Evolutionary conservation across 2,113 vertebrate species (phyloP), one percentile per base, ranked within the genome.

Genomic region (Pelecanoides urinatrix): DNA sequence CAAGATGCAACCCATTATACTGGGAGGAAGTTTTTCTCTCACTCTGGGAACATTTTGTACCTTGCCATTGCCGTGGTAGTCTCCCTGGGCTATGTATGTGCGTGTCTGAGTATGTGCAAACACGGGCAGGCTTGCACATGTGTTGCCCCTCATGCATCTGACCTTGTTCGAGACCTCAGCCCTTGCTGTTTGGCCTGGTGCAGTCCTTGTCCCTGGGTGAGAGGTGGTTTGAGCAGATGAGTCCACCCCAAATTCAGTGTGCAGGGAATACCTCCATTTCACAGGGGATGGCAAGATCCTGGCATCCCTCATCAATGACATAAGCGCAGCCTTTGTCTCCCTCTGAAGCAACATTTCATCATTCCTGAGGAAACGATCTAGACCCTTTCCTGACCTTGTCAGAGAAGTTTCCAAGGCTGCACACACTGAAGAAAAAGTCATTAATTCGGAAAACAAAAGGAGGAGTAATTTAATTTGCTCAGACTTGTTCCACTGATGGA

Each of bases 401-500:
- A 89, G 71, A 74, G 66, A 86, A 78, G 50, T 91, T 88, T 93
- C 52, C 30, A 86, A 83, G 66, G 62, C 71, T 79, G 34, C 23
- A 83, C 55, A 71, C 27, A 22, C 34, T 74, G 59, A 87, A 92
- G 62, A 87, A 87, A 61, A 89, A 87, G 85, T 67, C 75, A 91
- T 97, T 97, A 89, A 92, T 87, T 95, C 83, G 52, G 91, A 95
- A 97, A 95, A 96, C 86, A 93, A 96, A 92, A 93, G 79, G 55
- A 94, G 74, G 75, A 91, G 78, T 96, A 97, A 97, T 97, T 96
- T 83, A 97, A 97, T 97, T 97, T 97, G 91, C 77, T 97, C 80
- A 86, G 86, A 40, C 88, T 94, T 92, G 95, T 95, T 97, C 40
- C 29, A 36, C 77, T 84, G 82, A 84, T 87, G 25, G 44, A 95